A percentile compares a stretch with the other conserved stretches of the same genome.
Evolutionary conservation across 2,888 invertebrate genomes (phyloP).

Genomic region (Zele albiditarsus): DNA sequence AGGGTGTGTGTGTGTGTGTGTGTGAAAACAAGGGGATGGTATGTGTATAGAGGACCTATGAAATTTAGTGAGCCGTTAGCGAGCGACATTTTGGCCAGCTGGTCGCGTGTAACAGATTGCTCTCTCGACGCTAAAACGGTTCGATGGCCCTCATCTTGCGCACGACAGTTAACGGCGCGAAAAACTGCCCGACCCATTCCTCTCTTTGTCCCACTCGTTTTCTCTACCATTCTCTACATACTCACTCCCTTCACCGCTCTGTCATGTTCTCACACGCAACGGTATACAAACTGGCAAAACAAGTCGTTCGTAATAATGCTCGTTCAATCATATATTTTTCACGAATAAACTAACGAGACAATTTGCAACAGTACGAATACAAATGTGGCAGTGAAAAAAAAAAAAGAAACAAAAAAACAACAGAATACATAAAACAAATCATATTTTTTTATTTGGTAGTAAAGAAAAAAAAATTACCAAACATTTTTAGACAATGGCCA

Average conservation of each 20-base stretch:
- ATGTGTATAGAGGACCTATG: slow-evolving; percentile 47
- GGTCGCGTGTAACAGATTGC: slow-evolving; percentile 59
- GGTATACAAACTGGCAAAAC: slow-evolving; percentile 26
- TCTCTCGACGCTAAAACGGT: slow-evolving; percentile 42
- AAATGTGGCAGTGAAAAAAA: slow-evolving; percentile 33
- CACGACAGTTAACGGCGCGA: slow-evolving; percentile 42
- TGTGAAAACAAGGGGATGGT: slow-evolving; percentile 1
- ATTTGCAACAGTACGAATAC: slow-evolving; percentile 2
- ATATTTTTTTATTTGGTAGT: slow-evolving; percentile 6
- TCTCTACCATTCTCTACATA: background rate
- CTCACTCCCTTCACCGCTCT: background rate
- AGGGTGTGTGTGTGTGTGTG: slow-evolving; percentile 11
- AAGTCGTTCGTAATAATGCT: slow-evolving; percentile 28
- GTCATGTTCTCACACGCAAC: slow-evolving; percentile 9
- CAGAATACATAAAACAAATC: slow-evolving; percentile 25
- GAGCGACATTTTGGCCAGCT: slow-evolving; percentile 61
- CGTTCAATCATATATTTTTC: slow-evolving; percentile 30
- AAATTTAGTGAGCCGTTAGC: slow-evolving; percentile 64
- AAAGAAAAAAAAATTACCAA: background rate
- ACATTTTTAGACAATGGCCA: too few species aligned
- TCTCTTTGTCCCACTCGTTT: background rate
- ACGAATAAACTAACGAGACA: slow-evolving; percentile 6
- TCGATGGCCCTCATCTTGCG: slow-evolving; percentile 47
- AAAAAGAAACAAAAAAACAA: slow-evolving; percentile 18
- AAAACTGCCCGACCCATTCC: slow-evolving; percentile 27